Percentiles rank a stretch among this genome's conserved stretches.
These are phyloP conservation scores for Myotis vivesi DNA, from an alignment of 2,797 vertebrate species.

Conservation along the genomic window DNA sequence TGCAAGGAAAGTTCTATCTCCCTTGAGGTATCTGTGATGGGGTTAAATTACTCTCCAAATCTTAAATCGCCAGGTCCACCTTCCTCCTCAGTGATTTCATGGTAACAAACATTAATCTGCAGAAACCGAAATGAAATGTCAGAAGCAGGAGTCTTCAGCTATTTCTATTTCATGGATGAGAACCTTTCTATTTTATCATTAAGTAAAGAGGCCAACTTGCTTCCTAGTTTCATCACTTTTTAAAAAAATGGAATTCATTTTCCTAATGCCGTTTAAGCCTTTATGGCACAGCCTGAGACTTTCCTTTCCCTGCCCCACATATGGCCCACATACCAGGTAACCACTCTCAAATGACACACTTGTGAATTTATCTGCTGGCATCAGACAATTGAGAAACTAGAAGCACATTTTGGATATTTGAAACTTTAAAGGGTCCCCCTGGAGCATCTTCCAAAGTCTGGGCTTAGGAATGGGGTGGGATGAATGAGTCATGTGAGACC, in stretches of 20 bases:
- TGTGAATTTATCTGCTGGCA: not conserved
- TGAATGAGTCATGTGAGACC: not conserved
- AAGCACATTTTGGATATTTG: not conserved
- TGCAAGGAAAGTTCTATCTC: not conserved
- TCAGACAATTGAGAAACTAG: not conserved
- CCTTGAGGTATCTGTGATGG: not conserved
- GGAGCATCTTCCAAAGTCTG: not conserved
- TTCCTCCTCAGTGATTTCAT: not conserved
- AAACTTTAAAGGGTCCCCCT: not conserved
- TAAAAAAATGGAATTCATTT: not conserved
- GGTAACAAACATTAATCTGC: constrained; percentile 4
- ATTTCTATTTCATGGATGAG: constrained; percentile 28
- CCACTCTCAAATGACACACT: not conserved
- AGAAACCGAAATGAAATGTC: constrained; percentile 6
- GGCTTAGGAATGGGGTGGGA: not conserved
- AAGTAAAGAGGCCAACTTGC: not conserved
- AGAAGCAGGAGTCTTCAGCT: not conserved
- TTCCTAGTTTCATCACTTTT: not conserved
- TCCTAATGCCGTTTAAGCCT: not conserved
- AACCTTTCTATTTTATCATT: constrained; percentile 36
- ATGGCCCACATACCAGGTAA: no score
- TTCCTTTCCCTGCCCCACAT: not conserved
- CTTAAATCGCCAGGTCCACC: not conserved
- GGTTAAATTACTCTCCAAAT: not conserved
- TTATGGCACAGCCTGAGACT: not conserved